Base-by-base conservation (phyloP, 2,113 vertebrate genomes). In the Mus musculus region DNA sequence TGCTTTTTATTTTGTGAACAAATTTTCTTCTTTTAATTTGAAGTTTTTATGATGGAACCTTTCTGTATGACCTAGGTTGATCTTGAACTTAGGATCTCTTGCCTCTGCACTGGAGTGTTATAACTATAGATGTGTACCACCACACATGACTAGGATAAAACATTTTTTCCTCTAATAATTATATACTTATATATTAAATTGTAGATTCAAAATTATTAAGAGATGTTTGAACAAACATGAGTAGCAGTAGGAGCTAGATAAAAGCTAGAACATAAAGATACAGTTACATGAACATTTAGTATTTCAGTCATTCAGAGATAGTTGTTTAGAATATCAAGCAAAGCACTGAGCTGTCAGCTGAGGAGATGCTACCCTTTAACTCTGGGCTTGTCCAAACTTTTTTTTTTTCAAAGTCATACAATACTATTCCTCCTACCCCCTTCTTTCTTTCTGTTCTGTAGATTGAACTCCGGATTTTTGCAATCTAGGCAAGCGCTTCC, bases 301-400 rank as follows among this genome's bases (percentile, higher is more conserved):
- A 92, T 94, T 95, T 95, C 5, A 94, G 20, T 95, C 71, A 80
- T 88, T 95, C 54, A 89, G 92, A 88, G 88, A 30, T 90, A 77
- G n/a, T 81, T 16, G 72, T 96, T 97, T 26, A 94, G 0, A 65
- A 52, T 93, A 89, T 94, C 82, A 11, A 36, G 80, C 89, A 14
- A 42, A 80, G 89, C 77, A 93, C 24, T 19, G 88, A 61, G 19
- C 92, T 90, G 8, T 92, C 71, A 91, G 26, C 42, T 36, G 78
- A 95, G 77, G 28, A 92, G n/a, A 87, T 96, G 59, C 56, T 91
- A 71, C 17, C 78, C 22, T 30, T 93, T 39, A 92, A 94, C n/a
- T 93, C 75, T 97, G 65, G 26, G 94, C 49, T 90, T 92, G 59
- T 93, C 89, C 4, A 77, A n/a, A 54, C 28, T 52, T 86, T 95